Evolutionary conservation across 1,140 invertebrate species (phyloP), one percentile per base, ranked within the genome.

Genomic region (Yoshiicerus persimilis): DNA sequence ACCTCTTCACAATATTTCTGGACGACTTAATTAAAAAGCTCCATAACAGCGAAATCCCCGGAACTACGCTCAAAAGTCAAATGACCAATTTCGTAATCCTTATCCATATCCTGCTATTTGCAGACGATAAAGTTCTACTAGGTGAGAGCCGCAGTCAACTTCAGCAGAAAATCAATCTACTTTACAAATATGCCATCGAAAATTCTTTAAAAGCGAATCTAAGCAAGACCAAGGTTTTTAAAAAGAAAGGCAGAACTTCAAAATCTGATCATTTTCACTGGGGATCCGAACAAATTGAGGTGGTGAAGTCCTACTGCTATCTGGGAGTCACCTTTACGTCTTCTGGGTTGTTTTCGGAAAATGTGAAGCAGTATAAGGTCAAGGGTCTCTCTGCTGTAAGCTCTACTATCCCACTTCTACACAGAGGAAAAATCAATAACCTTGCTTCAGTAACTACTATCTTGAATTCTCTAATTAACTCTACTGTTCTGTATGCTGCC

Each of bases 1-100:
- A 89, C 6, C 30, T 91, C 10, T 91, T 90, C 39, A 88, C 86
- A 4, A 80, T 91, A 9, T 91, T 87, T 70, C 4, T 91, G 23
- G 41, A 62, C 5, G 90, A 91, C 30, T 47, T 91, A 8, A 87
- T 88, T 23, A 10, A 4, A 1, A 32, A 86, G n/a, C 13, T 86
- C 3, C 10, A 64, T 13, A 16, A 36, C 1, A 41, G 27, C 20
- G 47, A 30, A 27, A 62, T 85, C 2, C 23, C 39, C 0, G 39
- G 62, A 13, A 30, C 30, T 25, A 32, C 23, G 1, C 4, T 70
- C 0, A 27, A 30, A 1, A 66, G 25, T 23, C 2, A 30, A 11
- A 70, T 27, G 1, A 64, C 25, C 16, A 39, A 86, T 25, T 0
- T 70, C 1, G 86, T 20, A 11, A 41, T 10, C 13, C 5, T 25